Evolutionary conservation across 2,797 vertebrate species (phyloP), one percentile per base, ranked within the genome.

Genomic region (Pseudochaenichthys georgianus): DNA sequence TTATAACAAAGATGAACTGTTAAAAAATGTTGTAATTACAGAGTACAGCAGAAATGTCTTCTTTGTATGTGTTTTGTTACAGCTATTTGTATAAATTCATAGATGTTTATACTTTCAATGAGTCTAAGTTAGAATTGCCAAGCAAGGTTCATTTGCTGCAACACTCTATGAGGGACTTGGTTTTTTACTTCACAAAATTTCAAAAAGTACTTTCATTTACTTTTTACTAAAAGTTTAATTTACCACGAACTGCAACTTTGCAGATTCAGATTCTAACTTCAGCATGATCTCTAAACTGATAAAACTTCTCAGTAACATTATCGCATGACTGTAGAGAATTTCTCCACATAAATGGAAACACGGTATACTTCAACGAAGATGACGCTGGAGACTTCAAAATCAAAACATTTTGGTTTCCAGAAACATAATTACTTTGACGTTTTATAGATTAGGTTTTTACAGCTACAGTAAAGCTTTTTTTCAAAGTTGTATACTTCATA

Each of bases 271-370:
- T 21, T 63, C 9, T 8, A 28, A 19, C 7, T 48, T 47, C 19
- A 42, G 2, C 9, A 19, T 3, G 12, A 52, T 7, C 10, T 13
- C 10, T 13, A 46, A 55, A 67, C 19, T 12, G 17, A 46, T 12
- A n/a, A 34, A 52, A 45, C 34, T 38, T 42, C 12, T 42, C 9
- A 4, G 4, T 75, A 47, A 67, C 55, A 42, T 63, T 8, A 19
- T 43, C 43, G 63, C 34, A 65, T 10, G 3, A n/a, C 16, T 28
- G 10, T 9, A 10, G 38, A 31, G 2, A 9, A 75, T 83, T 82
- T 82, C 72, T 64, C 75, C 75, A 82, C 54, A 57, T 12, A 4
- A 6, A 19, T 16, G 0, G 4, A 68, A 82, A 19, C 9, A 1
- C 48, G 46, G 46, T 9, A 43, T 8, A 70, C 21, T 64, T 71